Evolutionary conservation across 2,888 invertebrate species (phyloP).

Genomic region (Netelia fuscicornis): DNA sequence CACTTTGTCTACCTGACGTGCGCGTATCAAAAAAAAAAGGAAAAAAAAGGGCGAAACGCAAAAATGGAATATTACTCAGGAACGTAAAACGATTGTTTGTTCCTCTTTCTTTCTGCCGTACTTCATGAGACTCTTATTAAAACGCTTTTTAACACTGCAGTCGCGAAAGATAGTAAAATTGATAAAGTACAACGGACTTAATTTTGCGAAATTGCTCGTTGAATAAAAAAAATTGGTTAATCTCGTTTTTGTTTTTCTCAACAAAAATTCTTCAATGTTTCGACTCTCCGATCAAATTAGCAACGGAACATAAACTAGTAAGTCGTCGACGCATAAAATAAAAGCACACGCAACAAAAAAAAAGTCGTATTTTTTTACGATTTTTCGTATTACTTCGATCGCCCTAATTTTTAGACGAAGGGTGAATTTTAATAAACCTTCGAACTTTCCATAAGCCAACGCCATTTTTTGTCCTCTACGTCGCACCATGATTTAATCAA

Average conservation of each 20-base stretch:
- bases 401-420: background rate
- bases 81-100: background rate
- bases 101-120: background rate
- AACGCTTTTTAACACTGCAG: background rate
- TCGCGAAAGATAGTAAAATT: background rate
- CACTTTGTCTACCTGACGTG: constrained; percentile 7
- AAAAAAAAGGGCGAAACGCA: background rate
- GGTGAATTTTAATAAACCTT: background rate
- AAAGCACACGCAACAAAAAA: background rate
- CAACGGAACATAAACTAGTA: background rate
- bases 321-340: background rate
- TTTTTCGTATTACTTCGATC: background rate
- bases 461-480: background rate
- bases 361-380: background rate
- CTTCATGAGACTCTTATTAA: constrained; percentile 18
- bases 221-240: background rate
- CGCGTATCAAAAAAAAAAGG: constrained; percentile 3
- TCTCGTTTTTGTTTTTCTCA: too few relatives aligned
- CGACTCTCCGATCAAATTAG: background rate
- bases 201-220: background rate
- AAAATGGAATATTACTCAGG: background rate
- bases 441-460: background rate
- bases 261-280: too few relatives aligned
- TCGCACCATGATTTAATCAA: background rate
- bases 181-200: background rate